Percentiles rank a stretch among this genome's conserved stretches.
These are phyloP conservation scores for Hydrolagus colliei DNA, from an alignment of 2,797 vertebrate species.

Conservation along the genomic window DNA sequence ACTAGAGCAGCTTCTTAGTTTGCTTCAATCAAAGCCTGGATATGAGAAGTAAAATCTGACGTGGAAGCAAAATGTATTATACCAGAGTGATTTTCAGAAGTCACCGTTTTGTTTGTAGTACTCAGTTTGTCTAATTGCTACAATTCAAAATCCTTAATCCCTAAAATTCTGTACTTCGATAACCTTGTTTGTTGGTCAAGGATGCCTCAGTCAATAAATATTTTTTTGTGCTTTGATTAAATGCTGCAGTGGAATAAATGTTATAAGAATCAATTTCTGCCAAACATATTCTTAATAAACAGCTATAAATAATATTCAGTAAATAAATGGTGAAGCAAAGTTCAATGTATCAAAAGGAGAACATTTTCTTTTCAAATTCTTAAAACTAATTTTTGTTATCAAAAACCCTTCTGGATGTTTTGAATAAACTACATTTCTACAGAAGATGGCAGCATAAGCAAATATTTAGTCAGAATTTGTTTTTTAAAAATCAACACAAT, in stretches of 20 bases:
- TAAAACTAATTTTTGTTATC: neutral
- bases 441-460: neutral
- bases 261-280: neutral
- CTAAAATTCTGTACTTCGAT: neutral
- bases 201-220: neutral
- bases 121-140: neutral
- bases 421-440: neutral
- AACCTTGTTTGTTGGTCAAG: neutral
- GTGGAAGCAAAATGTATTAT: neutral
- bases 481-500: neutral
- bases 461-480: neutral
- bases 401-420: neutral
- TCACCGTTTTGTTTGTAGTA: neutral
- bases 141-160: neutral
- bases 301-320: neutral
- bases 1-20: conserved; percentile 10
- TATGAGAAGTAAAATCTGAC: neutral
- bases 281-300: neutral
- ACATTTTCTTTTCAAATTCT: neutral
- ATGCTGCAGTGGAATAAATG: neutral
- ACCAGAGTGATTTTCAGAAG: neutral
- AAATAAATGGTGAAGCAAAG: neutral
- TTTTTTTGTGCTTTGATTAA: neutral
- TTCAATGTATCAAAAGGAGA: neutral
- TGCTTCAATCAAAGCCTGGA: neutral